Evolutionary conservation across 2,797 vertebrate species (phyloP).

Genomic region (Catamblyrhynchus diadema): DNA sequence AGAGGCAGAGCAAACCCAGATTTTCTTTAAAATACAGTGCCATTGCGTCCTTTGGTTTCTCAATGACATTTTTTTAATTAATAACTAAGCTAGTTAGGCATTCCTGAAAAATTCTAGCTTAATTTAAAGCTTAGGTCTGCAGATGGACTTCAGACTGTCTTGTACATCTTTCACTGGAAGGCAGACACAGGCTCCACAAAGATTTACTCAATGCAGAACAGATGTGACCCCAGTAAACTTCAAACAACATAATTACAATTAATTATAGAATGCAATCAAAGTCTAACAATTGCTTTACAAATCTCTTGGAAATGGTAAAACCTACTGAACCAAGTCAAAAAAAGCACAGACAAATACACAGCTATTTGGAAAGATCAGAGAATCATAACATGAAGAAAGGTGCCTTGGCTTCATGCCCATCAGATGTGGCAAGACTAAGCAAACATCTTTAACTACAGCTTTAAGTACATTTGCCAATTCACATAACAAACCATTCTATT

Average conservation of each 20-base stretch:
- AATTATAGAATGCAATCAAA: not conserved
- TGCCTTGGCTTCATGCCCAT: slow-evolving; percentile 12
- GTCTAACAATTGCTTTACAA: not conserved
- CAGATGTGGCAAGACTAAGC: slow-evolving; percentile 41
- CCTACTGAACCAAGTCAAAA: not conserved
- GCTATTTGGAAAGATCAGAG: not conserved
- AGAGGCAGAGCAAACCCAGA: not conserved
- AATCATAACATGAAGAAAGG: not conserved
- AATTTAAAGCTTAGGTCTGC: not conserved
- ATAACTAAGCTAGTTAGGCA: not conserved
- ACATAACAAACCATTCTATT: not conserved
- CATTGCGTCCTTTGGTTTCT: not conserved
- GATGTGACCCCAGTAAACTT: not conserved
- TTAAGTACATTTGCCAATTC: not conserved
- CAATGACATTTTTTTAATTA: not conserved
- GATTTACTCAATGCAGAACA: not conserved
- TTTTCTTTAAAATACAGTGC: not conserved
- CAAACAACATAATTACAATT: not conserved
- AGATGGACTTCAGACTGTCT: not conserved
- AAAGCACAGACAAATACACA: not conserved
- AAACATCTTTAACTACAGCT: slow-evolving; percentile 18
- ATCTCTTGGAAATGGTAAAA: not conserved
- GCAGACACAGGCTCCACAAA: not conserved
- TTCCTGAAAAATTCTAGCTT: not conserved
- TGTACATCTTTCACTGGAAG: not conserved